Base-by-base conservation (phyloP, 2,888 invertebrate genomes). In the Gisinianus flammeolus region DNA sequence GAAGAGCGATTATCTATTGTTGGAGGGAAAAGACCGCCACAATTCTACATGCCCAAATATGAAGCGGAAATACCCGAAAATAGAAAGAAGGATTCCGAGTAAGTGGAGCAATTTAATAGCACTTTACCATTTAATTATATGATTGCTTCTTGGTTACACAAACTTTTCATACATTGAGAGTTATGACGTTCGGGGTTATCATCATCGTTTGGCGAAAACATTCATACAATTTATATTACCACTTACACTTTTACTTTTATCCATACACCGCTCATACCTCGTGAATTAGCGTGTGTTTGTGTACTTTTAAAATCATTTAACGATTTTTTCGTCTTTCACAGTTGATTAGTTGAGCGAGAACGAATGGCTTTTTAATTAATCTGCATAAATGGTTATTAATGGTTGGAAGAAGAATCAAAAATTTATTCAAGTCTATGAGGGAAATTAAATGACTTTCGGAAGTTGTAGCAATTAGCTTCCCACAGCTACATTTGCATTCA, bases 21-120 rank as follows among this genome's bases (percentile, higher is more conserved):
- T 28, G 98, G 97, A n/a, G 98, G 98, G 78, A 96, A 97, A 86
- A 90, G 98, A 52, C 95, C 97, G 0, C 99, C 99, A 0, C 98
- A 99, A 88, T 98, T 99, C 89, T 97, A 96, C 87, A 92, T 97
- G 90, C 93, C 94, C 6, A 93, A 94, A 85, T 99, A 98, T 87
- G 94, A 94, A 86, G 96, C 97, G 0, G 95, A 95, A 87, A 97
- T 98, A 83, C 95, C 96, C 0, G 98, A 99, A 88, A 97, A 97
- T 87, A 95, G 96, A 89, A 95, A 94, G 87, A 96, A 96, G 88
- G 97, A 97, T 88, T 95, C 96, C 69, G 97, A 96, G 97, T 97
- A 90, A 93, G 94, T 90, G 80, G 24, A 52, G n/a, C n/a, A 24
- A 62, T 62, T 12, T 12, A 62, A 62, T 69, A 30, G n/a, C n/a